Base-by-base conservation (phyloP, 2,113 vertebrate genomes). In the Atherinomorus stipes region DNA sequence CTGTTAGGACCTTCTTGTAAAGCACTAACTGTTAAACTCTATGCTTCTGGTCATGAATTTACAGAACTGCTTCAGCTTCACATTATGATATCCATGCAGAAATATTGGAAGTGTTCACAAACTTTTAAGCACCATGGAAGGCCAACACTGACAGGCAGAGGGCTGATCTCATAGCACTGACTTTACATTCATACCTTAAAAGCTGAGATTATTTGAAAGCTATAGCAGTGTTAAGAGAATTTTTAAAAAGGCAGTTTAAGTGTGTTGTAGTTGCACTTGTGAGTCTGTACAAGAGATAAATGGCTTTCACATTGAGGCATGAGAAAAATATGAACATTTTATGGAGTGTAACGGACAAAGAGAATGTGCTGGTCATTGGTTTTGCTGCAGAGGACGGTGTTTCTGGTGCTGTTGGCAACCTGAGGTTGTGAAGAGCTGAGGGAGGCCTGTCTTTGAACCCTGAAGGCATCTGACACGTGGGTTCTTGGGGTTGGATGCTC, bases 341-440 rank as follows among this genome's bases (percentile, higher is more conserved):
- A 88, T 3, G 86, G 82, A 15, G 74, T 89, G 80, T 88, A 93
- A 73, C 89, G 82, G 18, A 91, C 90, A 6, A 85, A 74, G 1
- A 92, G 71, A 11, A 82, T 54, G 22, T 57, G 85, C 9, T 10
- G 34, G 15, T 79, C 66, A 15, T 19, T 79, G 57, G 66, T 74
- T 0, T 1, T 61, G 44, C 65, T 74, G 62, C 62, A 78, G 67
- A 22, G 60, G 45, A 38, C n/a, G 0, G 62, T 7, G 10, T 64
- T 57, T 16, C 58, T 60, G 16, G 66, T 47, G 64, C 37, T 11
- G 12, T 58, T 64, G 45, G 58, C 42, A 68, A 57, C 62, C 21
- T 51, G 77, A 65, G 26, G 69, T 21, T 60, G 42, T 19, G 68
- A 51, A 21, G 60, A 62, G 44, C 61, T 71, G 22, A 63, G 52